Conservation (phyloP, 2,797 vertebrate genomes). For the Eulemur albifrons region DNA sequence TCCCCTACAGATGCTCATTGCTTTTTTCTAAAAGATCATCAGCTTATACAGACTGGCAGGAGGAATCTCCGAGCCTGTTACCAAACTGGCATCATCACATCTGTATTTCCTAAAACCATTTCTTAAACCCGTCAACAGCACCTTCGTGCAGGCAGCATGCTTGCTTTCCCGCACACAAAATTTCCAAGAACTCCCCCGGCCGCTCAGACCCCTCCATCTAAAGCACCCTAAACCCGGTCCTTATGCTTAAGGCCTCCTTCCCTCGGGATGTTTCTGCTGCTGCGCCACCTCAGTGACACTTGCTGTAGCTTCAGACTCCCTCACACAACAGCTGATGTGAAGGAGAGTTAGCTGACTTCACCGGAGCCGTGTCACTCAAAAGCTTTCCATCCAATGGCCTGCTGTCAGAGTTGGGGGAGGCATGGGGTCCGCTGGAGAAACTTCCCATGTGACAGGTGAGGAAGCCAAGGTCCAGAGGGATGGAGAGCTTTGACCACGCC, state of each 20-base stretch:
- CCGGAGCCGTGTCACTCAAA: background rate
- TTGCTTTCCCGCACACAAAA: background rate
- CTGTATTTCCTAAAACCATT: background rate
- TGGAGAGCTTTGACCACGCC: background rate
- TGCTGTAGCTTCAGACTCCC: background rate
- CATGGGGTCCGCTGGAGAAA: background rate
- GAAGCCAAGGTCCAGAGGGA: background rate
- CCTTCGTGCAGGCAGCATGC: background rate
- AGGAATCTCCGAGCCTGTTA: background rate
- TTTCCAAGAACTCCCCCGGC: background rate
- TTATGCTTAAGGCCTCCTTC: background rate
- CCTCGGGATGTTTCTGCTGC: background rate
- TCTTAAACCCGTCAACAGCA: background rate
- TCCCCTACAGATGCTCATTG: background rate
- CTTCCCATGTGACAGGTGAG: background rate
- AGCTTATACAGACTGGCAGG: background rate
- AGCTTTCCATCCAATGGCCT: background rate
- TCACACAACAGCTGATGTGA: background rate
- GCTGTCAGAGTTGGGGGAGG: background rate
- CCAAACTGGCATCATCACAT: background rate
- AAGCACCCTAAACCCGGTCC: background rate
- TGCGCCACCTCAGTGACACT: too few species aligned
- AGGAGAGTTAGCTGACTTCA: background rate
- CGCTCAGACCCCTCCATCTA: background rate
- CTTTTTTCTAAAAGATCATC: background rate